Conservation (phyloP, 2,888 invertebrate species). For the Dascillus cervinus region DNA sequence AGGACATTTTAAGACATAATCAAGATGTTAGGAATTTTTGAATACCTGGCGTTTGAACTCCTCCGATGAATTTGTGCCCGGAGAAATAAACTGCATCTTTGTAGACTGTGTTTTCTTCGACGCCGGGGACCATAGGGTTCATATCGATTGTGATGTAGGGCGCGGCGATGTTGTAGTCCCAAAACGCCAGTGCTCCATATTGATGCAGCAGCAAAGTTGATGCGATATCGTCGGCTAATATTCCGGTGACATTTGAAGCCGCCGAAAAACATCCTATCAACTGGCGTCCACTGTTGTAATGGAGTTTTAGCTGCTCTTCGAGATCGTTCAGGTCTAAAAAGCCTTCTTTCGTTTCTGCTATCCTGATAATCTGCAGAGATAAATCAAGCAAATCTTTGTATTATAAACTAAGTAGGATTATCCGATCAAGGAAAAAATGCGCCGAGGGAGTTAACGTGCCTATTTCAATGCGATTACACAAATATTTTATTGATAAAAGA, state of each 20-base stretch:
- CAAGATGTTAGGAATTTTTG: no score
- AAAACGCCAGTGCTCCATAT: constrained; percentile 76
- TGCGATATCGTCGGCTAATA: constrained; percentile 74
- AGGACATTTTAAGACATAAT: no score
- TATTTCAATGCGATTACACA: no score
- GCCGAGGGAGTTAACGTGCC: no score
- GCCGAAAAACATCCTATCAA: constrained; percentile 82
- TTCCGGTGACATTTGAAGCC: constrained; percentile 83
- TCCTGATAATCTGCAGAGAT: constrained; percentile 60
- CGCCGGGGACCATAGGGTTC: constrained; percentile 70
- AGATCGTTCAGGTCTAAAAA: constrained; percentile 71
- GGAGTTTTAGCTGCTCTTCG: constrained; percentile 59
- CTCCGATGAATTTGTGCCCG: constrained; percentile 85
- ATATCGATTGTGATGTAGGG: constrained; percentile 74
- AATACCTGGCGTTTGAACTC: constrained; percentile 73
- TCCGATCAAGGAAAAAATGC: no score
- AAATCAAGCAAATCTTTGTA: constrained; percentile 2
- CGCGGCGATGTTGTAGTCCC: constrained; percentile 84
- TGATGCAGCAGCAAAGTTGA: constrained; percentile 74
- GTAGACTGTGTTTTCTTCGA: constrained; percentile 60
- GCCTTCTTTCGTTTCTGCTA: constrained; percentile 72
- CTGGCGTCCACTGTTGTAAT: constrained; percentile 53
- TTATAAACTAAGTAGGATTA: no score
- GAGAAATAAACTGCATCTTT: constrained; percentile 88
- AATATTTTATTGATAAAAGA: no score